These are phyloP conservation scores for Saccostrea cuccullata DNA, from an alignment of 1,140 invertebrate genomes.

Conservation along the genomic window DNA sequence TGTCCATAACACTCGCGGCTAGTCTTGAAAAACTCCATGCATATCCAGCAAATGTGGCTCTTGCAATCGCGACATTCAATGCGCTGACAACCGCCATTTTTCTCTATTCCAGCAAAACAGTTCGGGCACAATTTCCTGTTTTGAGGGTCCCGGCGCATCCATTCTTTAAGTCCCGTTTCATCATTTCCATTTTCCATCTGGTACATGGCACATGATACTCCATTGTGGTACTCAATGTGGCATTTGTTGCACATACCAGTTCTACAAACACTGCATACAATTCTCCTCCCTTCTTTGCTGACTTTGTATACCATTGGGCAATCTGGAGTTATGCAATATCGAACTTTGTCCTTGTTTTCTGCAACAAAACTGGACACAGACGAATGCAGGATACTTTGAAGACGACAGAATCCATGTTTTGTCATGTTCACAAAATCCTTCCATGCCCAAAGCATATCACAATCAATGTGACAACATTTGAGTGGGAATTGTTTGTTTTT, in stretches of 20 bases:
- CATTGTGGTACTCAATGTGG: constrained; percentile 64
- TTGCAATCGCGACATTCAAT: constrained; percentile 64
- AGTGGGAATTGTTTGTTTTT: constrained; percentile 63
- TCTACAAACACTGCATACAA: constrained; percentile 65
- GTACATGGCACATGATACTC: constrained; percentile 67
- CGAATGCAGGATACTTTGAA: constrained; percentile 50
- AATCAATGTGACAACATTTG: constrained; percentile 64
- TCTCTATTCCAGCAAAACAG: constrained; percentile 67
- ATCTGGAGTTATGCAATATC: constrained; percentile 70
- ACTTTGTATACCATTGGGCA: constrained; percentile 68
- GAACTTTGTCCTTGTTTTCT: constrained; percentile 58
- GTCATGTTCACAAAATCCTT: constrained; percentile 59
- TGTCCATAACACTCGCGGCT: constrained; percentile 62
- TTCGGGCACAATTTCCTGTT: constrained; percentile 66
- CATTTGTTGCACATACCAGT: constrained; percentile 67
- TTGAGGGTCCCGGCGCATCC: constrained; percentile 55
- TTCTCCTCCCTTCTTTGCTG: constrained; percentile 50
- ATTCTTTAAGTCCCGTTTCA: constrained; percentile 45
- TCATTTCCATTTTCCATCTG: constrained; percentile 45
- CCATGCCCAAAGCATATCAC: constrained; percentile 60
- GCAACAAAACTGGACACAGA: constrained; percentile 60
- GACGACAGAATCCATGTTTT: constrained; percentile 42
- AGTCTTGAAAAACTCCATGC: constrained; percentile 53
- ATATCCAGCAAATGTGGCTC: constrained; percentile 68
- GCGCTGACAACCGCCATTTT: constrained; percentile 67